phyloP scores from a whole-genome alignment of 2,888 invertebrate species.

The Drosophila parthenogenetica region DNA sequence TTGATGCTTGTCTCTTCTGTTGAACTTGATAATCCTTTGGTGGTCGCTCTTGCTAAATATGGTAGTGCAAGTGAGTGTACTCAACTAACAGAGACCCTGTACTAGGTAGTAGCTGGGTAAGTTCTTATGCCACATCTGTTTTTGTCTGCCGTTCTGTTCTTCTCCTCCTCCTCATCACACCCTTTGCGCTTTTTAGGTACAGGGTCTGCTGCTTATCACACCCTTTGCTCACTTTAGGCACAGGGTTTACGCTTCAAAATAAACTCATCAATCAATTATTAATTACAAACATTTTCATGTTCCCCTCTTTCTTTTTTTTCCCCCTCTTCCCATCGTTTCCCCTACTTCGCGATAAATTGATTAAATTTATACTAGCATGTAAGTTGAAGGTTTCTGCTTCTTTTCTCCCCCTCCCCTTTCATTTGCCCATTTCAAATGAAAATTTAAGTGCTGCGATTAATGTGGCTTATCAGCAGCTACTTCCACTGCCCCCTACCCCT shows the following conservation, averaged over 20 bases:
- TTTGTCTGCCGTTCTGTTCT: no score
- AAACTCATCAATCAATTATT: slow-evolving; percentile 73
- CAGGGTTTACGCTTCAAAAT: not conserved
- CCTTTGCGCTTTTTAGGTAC: no score
- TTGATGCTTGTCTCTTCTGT: slow-evolving; percentile 21
- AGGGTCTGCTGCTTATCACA: not conserved
- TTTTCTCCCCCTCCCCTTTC: slow-evolving; percentile 30
- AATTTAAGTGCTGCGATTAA: slow-evolving; percentile 81
- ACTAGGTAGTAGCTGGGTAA: not conserved
- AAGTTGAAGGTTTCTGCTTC: slow-evolving; percentile 5
- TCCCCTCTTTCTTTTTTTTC: not conserved
- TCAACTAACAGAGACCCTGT: not conserved
- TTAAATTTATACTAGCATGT: slow-evolving; percentile 60
- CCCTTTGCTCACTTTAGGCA: not conserved
- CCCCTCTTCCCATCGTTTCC: not conserved
- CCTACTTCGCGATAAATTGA: slow-evolving; percentile 60
- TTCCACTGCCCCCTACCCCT: not conserved
- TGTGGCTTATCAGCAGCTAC: slow-evolving; percentile 73
- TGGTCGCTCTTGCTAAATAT: slow-evolving; percentile 37
- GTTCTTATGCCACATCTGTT: not conserved
- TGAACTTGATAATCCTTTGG: slow-evolving; percentile 51
- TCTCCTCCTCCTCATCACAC: no score
- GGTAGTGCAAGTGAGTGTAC: not conserved
- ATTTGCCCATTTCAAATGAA: slow-evolving; percentile 71
- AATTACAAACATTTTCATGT: slow-evolving; percentile 63